phyloP scores from a whole-genome alignment of 1,140 invertebrate genomes.

The Phocides pigmalion region DNA sequence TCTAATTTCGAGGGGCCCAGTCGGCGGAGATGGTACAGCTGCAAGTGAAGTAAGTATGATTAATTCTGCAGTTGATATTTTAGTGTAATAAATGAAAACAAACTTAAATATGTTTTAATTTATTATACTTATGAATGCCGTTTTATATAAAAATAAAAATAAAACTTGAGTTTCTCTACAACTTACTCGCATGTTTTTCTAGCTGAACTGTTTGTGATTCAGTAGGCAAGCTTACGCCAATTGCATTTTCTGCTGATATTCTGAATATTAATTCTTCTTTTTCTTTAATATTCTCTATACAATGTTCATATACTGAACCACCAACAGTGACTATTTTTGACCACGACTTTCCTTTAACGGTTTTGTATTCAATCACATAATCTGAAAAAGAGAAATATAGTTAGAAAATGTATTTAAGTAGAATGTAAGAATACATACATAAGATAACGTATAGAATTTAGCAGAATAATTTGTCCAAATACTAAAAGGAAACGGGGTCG shows the following conservation, averaged over 20 bases:
- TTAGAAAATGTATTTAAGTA: no score
- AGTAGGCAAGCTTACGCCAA: constrained; percentile 92
- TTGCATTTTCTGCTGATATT: constrained; percentile 95
- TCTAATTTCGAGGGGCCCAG: constrained; percentile 93
- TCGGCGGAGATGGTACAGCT: constrained; percentile 95
- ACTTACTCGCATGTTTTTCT: constrained; percentile 97
- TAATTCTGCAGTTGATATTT: no score
- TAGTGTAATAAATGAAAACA: no score
- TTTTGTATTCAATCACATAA: constrained; percentile 97
- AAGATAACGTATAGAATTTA: no score
- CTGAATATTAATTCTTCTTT: constrained; percentile 95
- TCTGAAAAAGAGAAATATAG: constrained; percentile 77
- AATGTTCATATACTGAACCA: constrained; percentile 89
- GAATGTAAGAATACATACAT: no score
- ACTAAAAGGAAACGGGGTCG: no score
- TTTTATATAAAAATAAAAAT: no score
- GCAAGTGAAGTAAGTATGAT: no score
- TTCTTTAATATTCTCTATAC: constrained; percentile 94
- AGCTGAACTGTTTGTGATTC: constrained; percentile 92
- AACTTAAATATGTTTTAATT: no score
- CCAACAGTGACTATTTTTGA: constrained; percentile 94
- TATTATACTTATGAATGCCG: no score
- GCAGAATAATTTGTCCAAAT: no score
- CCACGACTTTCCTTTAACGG: constrained; percentile 90
- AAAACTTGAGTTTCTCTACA: neutral